A percentile compares a stretch with the other conserved stretches of the same genome.
phyloP scores from a whole-genome alignment of 2,113 vertebrate species.

The Oreochromis niloticus region DNA sequence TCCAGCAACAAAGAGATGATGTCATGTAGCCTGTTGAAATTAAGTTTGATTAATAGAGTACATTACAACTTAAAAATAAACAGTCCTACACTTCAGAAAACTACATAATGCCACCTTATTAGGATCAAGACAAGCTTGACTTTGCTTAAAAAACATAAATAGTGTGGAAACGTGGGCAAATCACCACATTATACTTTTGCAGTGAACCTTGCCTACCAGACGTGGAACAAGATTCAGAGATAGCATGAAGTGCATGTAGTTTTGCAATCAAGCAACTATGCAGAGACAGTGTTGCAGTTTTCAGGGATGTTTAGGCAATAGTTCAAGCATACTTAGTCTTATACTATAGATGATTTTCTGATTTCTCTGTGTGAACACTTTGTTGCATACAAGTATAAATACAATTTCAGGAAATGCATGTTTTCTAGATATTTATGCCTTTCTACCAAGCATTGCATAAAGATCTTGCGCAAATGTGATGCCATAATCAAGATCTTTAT shows the following conservation, averaged over 20 bases:
- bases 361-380: neutral
- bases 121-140: neutral
- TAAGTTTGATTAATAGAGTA: neutral
- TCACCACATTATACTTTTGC: neutral
- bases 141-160: neutral
- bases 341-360: neutral
- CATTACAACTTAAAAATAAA: neutral
- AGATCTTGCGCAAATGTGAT: neutral
- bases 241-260: neutral
- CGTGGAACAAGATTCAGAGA: neutral
- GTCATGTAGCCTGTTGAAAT: slow-evolving; percentile 58
- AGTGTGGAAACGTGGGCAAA: neutral
- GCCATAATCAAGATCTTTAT: neutral
- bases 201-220: neutral
- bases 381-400: neutral
- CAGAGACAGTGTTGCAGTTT: neutral
- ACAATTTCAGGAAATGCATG: neutral
- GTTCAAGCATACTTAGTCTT: neutral
- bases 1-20: slow-evolving; percentile 70
- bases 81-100: neutral
- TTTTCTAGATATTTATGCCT: neutral
- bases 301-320: neutral
- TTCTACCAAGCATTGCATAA: neutral
- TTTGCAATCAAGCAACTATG: neutral
- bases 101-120: neutral